Base-by-base conservation (phyloP, 2,797 vertebrate genomes). In the Amazonetta brasiliensis region DNA sequence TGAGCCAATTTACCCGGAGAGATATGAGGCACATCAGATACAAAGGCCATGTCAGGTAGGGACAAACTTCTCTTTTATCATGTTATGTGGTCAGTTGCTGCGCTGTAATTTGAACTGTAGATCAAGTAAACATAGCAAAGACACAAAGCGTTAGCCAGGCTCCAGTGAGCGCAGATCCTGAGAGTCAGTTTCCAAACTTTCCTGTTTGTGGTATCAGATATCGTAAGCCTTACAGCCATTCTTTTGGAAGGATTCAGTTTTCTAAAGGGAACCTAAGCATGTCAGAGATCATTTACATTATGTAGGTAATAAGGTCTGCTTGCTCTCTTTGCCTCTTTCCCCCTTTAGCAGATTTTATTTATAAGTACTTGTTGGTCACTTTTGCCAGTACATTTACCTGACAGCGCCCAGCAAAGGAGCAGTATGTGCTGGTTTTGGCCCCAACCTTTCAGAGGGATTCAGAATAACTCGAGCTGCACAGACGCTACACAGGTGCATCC, bases 111-210 rank as follows among this genome's bases (percentile, higher is more conserved):
- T 87, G 92, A 96, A 89, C 85, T 5, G 0, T 54, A 80, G 64
- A 89, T 93, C 63, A 58, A 91, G 84, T 73, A 73, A 79, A 46
- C 30, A 62, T 83, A 73, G 60, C 84, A 94, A 86, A 94, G 96
- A 90, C 76, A 88, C 74, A 78, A 91, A 89, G 63, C 76, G 31
- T 80, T 92, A 86, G 84, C 87, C 93, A 94, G 91, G 78, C 90
- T 84, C 90, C 75, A 84, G 74, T 48, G 89, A 72, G 81, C 54
- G 7, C 74, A 80, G 75, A 69, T 64, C 84, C 78, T 52, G 50
- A 92, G 92, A 84, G 91, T 96, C 89, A 88, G 85, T 97, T 97
- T 97, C 97, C 91, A 83, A 91, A 95, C 85, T 94, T 95, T 94
- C 95, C 94, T 75, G 75, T 84, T 88, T 89, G 86, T 63, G 17